Evolutionary conservation across 2,888 invertebrate species (phyloP), one percentile per base, ranked within the genome.

Genomic region (Salpingus planirostris): DNA sequence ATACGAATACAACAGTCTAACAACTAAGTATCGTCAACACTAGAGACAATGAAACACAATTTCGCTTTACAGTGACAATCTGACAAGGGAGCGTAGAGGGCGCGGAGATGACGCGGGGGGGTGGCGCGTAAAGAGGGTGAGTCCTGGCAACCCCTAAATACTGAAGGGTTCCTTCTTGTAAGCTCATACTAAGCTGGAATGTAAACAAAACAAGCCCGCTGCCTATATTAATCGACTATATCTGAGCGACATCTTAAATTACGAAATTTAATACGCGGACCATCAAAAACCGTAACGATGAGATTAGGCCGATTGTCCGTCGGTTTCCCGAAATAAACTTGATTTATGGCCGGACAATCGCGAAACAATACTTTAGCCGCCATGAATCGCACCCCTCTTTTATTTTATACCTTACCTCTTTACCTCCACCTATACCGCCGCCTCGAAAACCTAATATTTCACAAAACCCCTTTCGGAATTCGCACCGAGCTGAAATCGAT

Each of bases 41-140:
- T 29, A 35, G 36, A 43, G 35, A 44, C 41, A 43, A 43, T 42
- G 41, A 37, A 40, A 42, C 39, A 37, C 41, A 37, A 44, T 44
- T 44, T 44, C 39, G 37, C 39, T 43, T 39, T 40, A 40, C 36
- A 33, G 40, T 42, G 40, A 42, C 44, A 44, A 44, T 40, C 28
- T 43, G 36, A 40, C 38, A 38, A n/a, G 27, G 29, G 36, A 34
- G 33, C 27, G 29, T 36, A 37, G n/a, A n/a, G n/a, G n/a, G n/a
- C n/a, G n/a, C n/a, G 18, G 40, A 38, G 38, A 33, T 41, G 28
- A 31, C 31, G 36, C 24, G 29, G 33, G 36, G 27, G 31, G 25
- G 29, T 14, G 27, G 23, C 21, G 30, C 30, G 38, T 34, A 36
- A 13, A 28, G 27, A 35, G 26, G 29, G 32, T 24, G 28, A 27